These are phyloP conservation scores for Aspidiotus rigidus DNA, from an alignment of 2,888 invertebrate genomes.

Conservation along the genomic window DNA sequence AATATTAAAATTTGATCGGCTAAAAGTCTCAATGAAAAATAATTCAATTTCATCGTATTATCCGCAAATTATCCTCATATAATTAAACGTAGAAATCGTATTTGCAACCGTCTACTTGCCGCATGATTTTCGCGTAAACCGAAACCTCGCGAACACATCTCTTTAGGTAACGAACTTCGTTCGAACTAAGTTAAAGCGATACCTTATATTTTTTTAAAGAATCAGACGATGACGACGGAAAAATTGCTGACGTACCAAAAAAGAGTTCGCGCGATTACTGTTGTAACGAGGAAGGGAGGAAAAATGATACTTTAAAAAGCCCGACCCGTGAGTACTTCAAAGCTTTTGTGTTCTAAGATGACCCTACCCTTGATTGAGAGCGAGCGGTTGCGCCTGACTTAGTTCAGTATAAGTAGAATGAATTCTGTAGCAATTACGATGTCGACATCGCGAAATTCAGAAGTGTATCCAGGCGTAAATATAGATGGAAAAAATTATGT, in stretches of 20 bases:
- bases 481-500: no score
- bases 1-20: slow-evolving; percentile 3
- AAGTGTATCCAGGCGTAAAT: no score
- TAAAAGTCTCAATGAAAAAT: slow-evolving; percentile 6
- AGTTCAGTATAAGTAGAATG: no score
- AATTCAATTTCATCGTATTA: slow-evolving; percentile 10
- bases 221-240: slow-evolving; percentile 27
- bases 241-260: slow-evolving; percentile 31
- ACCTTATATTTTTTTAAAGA: background rate
- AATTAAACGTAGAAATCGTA: background rate
- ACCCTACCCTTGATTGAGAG: slow-evolving; percentile 4
- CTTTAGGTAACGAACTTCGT: slow-evolving; percentile 22
- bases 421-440: no score
- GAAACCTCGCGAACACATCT: background rate
- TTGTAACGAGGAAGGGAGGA: slow-evolving; percentile 11
- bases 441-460: no score
- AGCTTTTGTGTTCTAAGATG: background rate
- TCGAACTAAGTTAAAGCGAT: slow-evolving; percentile 1
- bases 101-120: background rate
- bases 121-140: background rate
- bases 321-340: background rate
- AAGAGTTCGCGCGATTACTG: slow-evolving; percentile 18
- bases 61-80: background rate
- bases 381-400: background rate
- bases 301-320: background rate